phyloP scores from a whole-genome alignment of 2,113 vertebrate species.

The Heteronetta atricapilla region DNA sequence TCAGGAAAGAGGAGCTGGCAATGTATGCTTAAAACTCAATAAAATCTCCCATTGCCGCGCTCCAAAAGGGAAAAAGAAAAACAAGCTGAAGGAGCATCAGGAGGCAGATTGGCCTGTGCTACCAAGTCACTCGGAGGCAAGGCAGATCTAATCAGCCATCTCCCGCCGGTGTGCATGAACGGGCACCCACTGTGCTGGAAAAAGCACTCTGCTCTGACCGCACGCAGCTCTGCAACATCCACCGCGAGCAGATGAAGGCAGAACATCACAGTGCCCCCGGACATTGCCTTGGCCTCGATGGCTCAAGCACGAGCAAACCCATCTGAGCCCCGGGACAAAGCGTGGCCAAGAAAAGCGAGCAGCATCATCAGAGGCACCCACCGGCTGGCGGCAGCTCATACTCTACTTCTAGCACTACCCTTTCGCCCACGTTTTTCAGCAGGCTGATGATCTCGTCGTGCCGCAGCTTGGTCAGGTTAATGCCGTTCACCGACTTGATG shows the following conservation, averaged over 20 bases:
- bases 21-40: not conserved
- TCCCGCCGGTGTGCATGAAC: slow-evolving; percentile 40
- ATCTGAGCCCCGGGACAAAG: not conserved
- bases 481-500: slow-evolving; percentile 96
- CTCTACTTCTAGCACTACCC: slow-evolving; percentile 96
- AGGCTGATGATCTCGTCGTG: slow-evolving; percentile 97
- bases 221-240: not conserved
- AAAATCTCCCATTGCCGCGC: not conserved
- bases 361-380: slow-evolving; percentile 60
- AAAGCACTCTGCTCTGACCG: not conserved
- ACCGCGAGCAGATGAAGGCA: not conserved
- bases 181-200: slow-evolving; percentile 62
- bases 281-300: not conserved
- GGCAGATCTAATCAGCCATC: slow-evolving; percentile 58
- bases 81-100: slow-evolving; percentile 3
- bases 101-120: slow-evolving; percentile 51
- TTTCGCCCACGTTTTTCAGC: slow-evolving; percentile 94
- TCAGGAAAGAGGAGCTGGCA: not conserved
- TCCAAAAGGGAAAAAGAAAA: not conserved
- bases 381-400: slow-evolving; percentile 93
- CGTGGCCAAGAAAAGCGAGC: not conserved
- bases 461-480: slow-evolving; percentile 91
- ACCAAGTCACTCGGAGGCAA: slow-evolving; percentile 10
- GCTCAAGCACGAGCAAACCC: not conserved
- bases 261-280: not conserved